Percentiles rank a stretch among this genome's conserved stretches.
Conservation (phyloP, 2,113 vertebrate genomes). For the Fulica atra region DNA sequence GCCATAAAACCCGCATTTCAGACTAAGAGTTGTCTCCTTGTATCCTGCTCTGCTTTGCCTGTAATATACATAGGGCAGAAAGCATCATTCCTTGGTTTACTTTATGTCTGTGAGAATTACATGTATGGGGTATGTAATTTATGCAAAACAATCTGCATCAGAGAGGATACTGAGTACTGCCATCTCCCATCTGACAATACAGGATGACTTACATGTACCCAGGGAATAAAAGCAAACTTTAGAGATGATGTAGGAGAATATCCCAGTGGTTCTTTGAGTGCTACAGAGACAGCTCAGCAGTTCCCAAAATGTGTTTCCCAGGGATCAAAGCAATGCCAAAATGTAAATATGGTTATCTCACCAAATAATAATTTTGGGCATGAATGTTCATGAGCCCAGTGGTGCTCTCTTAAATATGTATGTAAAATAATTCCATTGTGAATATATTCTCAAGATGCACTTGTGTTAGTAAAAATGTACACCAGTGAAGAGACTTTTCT, state of each 20-base stretch:
- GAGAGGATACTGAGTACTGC: background rate
- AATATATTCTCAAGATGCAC: background rate
- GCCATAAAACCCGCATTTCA: background rate
- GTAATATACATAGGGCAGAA: background rate
- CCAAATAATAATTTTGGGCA: background rate
- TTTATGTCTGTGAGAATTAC: background rate
- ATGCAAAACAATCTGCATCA: background rate
- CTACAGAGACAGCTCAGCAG: background rate
- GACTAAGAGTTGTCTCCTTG: background rate
- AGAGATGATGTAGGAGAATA: background rate
- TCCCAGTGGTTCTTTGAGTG: background rate
- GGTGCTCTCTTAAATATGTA: fast-evolving
- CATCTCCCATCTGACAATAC: background rate
- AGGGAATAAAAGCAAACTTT: background rate
- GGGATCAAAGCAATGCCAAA: background rate
- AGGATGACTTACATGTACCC: background rate
- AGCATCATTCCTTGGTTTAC: background rate
- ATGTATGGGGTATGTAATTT: background rate
- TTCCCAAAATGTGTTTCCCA: background rate
- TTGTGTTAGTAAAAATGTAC: background rate
- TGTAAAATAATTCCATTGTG: background rate
- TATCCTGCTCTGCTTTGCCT: background rate
- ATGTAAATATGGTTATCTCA: background rate
- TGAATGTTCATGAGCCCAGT: background rate
- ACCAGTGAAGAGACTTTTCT: background rate